A percentile compares a stretch with the other conserved stretches of the same genome.
Evolutionary conservation across 2,113 vertebrate genomes (phyloP).

Genomic region (Monopterus albus): DNA sequence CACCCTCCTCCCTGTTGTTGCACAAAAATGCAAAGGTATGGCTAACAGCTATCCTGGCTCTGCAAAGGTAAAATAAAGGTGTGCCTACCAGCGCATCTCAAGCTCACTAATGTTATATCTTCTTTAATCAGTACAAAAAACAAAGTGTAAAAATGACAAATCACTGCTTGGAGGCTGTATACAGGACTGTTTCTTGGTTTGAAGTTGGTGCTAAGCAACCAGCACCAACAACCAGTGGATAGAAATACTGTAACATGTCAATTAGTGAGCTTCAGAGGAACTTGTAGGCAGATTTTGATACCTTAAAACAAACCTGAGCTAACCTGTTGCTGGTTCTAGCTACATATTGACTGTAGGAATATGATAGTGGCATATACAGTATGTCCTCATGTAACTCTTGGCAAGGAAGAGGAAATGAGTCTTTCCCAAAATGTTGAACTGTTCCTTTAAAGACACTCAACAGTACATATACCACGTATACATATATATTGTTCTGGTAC

Average conservation of each 20-base stretch:
- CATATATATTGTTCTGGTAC: neutral
- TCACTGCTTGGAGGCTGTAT: neutral
- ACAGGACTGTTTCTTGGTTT: neutral
- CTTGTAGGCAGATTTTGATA: neutral
- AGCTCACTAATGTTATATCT: too few species aligned
- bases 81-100: too few species aligned
- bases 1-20: neutral
- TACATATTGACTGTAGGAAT: neutral
- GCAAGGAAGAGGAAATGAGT: neutral
- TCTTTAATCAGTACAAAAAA: neutral
- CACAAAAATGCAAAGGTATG: too few species aligned
- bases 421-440: neutral
- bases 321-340: neutral
- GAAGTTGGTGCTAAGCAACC: neutral
- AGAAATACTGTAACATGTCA: neutral
- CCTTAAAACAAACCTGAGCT: neutral
- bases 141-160: neutral
- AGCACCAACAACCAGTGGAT: too few species aligned
- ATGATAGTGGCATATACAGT: neutral
- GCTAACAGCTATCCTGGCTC: neutral
- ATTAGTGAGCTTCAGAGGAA: neutral
- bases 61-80: too few species aligned
- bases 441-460: neutral
- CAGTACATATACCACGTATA: neutral
- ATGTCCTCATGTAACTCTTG: neutral